A percentile compares a stretch with the other conserved stretches of the same genome.
Conservation (phyloP, 2,888 invertebrate genomes). For the Noctua comes region DNA sequence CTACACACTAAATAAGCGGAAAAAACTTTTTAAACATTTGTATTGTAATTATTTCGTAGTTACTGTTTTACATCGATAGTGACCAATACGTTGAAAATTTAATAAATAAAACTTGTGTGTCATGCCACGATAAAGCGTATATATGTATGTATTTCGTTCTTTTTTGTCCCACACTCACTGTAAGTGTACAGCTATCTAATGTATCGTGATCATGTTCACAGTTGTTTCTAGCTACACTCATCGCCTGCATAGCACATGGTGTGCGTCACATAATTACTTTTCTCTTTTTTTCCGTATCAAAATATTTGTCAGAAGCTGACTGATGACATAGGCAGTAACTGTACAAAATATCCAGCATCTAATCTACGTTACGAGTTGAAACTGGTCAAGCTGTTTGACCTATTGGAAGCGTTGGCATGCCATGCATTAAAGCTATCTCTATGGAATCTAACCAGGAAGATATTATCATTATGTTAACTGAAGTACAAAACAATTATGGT, state of each 20-base stretch:
- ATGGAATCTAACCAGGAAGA: not conserved
- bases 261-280: not conserved
- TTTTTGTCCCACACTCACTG: not conserved
- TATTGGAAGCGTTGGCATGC: not conserved
- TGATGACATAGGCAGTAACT: not conserved
- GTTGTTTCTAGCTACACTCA: not conserved
- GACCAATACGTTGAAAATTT: not conserved
- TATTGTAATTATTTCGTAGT: constrained; percentile 1
- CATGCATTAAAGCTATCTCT: not conserved
- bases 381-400: not conserved
- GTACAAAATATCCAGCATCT: too few relatives aligned
- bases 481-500: not conserved
- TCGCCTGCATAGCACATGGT: constrained; percentile 17
- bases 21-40: not conserved
- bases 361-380: not conserved
- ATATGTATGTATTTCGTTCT: not conserved
- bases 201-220: constrained; percentile 1
- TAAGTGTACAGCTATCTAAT: not conserved
- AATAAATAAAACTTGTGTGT: constrained; percentile 11
- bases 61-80: constrained; percentile 7
- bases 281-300: not conserved
- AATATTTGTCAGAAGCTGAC: not conserved
- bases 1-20: not conserved
- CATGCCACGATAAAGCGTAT: not conserved
- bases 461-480: not conserved